Percentiles rank a stretch among this genome's conserved stretches.
Conservation (phyloP, 2,113 vertebrate genomes). For the Hystrix brachyura region DNA sequence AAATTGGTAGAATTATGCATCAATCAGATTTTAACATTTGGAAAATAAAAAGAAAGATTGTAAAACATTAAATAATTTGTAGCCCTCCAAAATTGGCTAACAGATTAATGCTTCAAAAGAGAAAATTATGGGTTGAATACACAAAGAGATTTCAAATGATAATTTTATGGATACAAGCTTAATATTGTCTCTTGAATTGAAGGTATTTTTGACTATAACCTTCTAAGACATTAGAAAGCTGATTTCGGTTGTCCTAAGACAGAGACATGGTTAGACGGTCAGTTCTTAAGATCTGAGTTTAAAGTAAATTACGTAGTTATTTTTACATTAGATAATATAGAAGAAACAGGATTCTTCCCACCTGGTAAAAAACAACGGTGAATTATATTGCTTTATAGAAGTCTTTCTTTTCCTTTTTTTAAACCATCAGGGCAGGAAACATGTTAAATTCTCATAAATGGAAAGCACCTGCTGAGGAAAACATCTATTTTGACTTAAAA, state of each 20-base stretch:
- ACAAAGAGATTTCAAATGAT: background rate
- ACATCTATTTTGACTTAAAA: slow-evolving; percentile 78
- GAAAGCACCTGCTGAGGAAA: slow-evolving; percentile 63
- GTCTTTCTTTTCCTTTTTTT: background rate
- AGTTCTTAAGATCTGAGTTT: slow-evolving; percentile 43
- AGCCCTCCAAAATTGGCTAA: background rate
- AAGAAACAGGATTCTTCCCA: background rate
- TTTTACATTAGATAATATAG: slow-evolving; percentile 58
- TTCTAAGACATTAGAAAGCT: background rate
- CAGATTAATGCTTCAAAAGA: slow-evolving; percentile 1
- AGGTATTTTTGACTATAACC: background rate
- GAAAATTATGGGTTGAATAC: background rate
- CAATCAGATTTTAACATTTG: background rate
- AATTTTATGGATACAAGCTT: background rate
- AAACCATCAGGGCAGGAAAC: slow-evolving; percentile 33
- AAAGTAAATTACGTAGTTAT: slow-evolving; percentile 4
- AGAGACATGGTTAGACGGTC: background rate
- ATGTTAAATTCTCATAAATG: slow-evolving; percentile 66
- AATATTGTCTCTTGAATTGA: background rate
- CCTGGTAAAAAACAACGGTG: background rate
- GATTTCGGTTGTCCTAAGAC: background rate
- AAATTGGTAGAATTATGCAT: background rate
- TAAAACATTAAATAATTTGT: background rate
- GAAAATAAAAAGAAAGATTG: background rate
- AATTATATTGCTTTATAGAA: slow-evolving; percentile 36